Evolutionary conservation across 2,113 vertebrate genomes (phyloP).

Genomic region (Panthera uncia): DNA sequence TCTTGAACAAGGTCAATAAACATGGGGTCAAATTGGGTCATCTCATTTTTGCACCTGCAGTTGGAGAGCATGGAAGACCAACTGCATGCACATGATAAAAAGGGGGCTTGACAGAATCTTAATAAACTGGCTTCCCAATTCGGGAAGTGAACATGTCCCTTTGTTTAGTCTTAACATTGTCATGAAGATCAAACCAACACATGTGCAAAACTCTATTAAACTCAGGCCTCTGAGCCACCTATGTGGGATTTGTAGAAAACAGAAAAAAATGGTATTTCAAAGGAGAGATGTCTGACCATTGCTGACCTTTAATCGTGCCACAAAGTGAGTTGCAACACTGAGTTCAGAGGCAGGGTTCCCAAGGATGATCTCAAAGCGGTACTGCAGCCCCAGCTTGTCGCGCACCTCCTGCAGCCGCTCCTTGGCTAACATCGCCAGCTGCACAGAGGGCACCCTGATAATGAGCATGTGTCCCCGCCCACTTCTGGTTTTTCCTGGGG

Average conservation of each 20-base stretch:
- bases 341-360: constrained; percentile 93
- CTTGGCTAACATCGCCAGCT: constrained; percentile 96
- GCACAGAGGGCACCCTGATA: constrained; percentile 95
- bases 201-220: not conserved
- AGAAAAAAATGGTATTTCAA: not conserved
- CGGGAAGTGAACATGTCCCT: not conserved
- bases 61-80: constrained; percentile 57
- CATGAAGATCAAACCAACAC: not conserved
- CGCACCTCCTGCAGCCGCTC: constrained; percentile 95
- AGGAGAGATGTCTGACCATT: not conserved
- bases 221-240: not conserved
- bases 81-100: not conserved
- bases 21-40: constrained; percentile 32
- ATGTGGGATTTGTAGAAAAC: not conserved
- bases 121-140: not conserved
- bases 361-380: constrained; percentile 96
- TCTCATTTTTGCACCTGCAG: constrained; percentile 44
- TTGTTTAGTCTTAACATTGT: not conserved
- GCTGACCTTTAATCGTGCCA: constrained; percentile 92
- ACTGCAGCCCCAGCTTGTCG: constrained; percentile 94
- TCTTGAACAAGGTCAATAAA: constrained; percentile 53
- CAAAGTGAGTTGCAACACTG: constrained; percentile 89
- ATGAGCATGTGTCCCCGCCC: constrained; percentile 97
- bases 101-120: not conserved
- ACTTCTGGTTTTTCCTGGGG: constrained; percentile 88